Conservation (phyloP, 1,140 invertebrate species). For the Euura lappo region DNA sequence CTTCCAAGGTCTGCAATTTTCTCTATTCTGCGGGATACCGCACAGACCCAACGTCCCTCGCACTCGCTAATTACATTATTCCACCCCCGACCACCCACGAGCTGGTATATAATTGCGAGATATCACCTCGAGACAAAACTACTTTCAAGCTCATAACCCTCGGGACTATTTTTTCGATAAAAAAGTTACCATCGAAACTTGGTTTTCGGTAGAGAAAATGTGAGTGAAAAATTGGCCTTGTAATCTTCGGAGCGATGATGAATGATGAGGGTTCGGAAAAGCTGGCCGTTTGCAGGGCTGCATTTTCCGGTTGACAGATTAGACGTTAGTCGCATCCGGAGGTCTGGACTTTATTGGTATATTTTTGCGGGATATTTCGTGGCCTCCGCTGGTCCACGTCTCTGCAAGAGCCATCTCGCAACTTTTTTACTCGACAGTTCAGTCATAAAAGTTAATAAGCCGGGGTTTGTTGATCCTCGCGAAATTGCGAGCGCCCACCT, state of each 20-base stretch:
- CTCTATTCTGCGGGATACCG: neutral
- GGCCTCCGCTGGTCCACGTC: neutral
- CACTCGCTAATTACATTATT: conserved; percentile 3
- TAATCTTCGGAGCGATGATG: no score
- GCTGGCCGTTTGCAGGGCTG: neutral
- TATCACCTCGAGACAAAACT: neutral
- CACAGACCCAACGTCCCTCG: neutral
- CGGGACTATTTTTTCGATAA: no score
- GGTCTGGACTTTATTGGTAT: neutral
- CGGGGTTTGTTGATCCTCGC: conserved; percentile 32
- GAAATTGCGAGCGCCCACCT: conserved; percentile 26
- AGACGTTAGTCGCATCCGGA: neutral
- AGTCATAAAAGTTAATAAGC: conserved; percentile 35
- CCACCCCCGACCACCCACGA: neutral
- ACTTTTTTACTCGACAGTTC: conserved; percentile 31
- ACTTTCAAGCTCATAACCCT: no score
- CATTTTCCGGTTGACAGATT: neutral
- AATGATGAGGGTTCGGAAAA: neutral
- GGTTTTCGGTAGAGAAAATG: no score
- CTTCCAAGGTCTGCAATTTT: conserved; percentile 5
- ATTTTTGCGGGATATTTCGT: neutral
- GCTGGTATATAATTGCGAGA: neutral
- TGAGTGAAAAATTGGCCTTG: no score
- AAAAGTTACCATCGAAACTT: no score
- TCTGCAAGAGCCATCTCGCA: conserved; percentile 21